Evolutionary conservation across 1,140 invertebrate species (phyloP).

Genomic region (Drosophila tani): DNA sequence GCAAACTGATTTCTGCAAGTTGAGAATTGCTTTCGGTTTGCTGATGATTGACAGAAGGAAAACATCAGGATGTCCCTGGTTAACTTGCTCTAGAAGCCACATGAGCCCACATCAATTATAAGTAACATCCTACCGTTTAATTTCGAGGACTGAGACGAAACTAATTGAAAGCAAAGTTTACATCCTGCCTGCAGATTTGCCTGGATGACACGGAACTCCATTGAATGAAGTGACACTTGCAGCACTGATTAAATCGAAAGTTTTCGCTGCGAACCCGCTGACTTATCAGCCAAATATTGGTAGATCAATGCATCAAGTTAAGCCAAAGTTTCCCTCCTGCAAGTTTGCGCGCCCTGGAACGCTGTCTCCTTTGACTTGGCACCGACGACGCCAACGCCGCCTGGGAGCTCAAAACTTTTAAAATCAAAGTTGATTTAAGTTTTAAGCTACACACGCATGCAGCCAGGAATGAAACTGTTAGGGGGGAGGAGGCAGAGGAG

Average conservation of each 20-base stretch:
- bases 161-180: constrained; percentile 36
- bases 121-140: constrained; percentile 4
- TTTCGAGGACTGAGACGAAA: constrained; percentile 10
- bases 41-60: constrained; percentile 7
- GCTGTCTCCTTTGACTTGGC: constrained; percentile 53
- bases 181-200: constrained; percentile 10
- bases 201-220: constrained; percentile 1
- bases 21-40: neutral
- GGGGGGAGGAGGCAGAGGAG: neutral
- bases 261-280: constrained; percentile 51
- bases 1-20: neutral
- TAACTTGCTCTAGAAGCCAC: constrained; percentile 1
- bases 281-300: constrained; percentile 80
- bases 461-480: constrained; percentile 9
- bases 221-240: constrained; percentile 53
- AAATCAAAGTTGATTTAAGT: constrained; percentile 78
- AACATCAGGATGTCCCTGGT: neutral
- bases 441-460: constrained; percentile 38
- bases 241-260: constrained; percentile 75
- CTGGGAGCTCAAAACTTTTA: constrained; percentile 64
- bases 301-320: constrained; percentile 78
- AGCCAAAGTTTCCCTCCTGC: constrained; percentile 47
- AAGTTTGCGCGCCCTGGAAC: constrained; percentile 32
- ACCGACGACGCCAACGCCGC: constrained; percentile 14
- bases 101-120: constrained; percentile 23